These are phyloP conservation scores for Sipha flava DNA, from an alignment of 1,140 invertebrate genomes.

Conservation along the genomic window DNA sequence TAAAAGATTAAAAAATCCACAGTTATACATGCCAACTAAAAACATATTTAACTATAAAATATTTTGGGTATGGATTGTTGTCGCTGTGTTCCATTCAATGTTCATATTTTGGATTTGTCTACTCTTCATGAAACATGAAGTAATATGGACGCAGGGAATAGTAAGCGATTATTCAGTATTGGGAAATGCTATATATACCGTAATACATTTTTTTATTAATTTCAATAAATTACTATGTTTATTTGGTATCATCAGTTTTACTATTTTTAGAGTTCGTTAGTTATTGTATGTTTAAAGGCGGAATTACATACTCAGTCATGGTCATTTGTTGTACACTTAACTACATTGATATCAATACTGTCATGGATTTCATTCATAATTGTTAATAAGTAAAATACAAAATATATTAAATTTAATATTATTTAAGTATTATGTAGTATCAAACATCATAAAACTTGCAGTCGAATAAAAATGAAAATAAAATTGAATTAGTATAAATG, in stretches of 20 bases:
- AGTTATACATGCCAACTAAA: constrained; percentile 50
- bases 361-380: constrained; percentile 91
- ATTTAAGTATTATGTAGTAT: too few species aligned
- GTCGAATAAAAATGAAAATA: too few species aligned
- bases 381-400: constrained; percentile 63
- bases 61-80: background rate
- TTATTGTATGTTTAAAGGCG: constrained; percentile 3
- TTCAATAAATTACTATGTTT: background rate
- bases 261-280: background rate
- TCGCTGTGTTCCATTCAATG: background rate
- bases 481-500: too few species aligned
- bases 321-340: constrained; percentile 76
- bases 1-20: constrained; percentile 54
- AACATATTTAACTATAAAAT: background rate
- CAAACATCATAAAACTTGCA: background rate
- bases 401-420: background rate
- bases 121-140: background rate
- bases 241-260: too few species aligned
- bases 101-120: background rate
- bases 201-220: background rate
- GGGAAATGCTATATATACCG: constrained; percentile 7
- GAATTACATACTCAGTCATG: constrained; percentile 10
- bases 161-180: background rate
- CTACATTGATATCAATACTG: constrained; percentile 91
- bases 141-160: background rate